These are phyloP conservation scores for Oreochromis grahami DNA, from an alignment of 2,797 vertebrate genomes.

Conservation along the genomic window DNA sequence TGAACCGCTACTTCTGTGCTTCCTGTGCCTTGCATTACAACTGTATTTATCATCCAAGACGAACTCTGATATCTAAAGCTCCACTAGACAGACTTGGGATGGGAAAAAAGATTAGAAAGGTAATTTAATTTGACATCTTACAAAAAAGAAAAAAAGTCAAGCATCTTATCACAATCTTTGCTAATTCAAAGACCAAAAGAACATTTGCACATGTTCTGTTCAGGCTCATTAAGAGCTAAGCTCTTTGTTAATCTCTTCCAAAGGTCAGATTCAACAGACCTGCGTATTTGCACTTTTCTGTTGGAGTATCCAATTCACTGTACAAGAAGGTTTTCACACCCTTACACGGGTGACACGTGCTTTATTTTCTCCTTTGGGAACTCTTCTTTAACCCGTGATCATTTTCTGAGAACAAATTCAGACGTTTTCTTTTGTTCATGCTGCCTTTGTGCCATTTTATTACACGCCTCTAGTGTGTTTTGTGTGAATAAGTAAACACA, in stretches of 20 bases:
- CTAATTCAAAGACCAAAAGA: conserved; percentile 4
- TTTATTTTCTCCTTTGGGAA: not conserved
- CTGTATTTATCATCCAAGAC: not conserved
- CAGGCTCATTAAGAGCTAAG: conserved; percentile 14
- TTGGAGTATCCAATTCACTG: not conserved
- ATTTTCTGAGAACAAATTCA: not conserved
- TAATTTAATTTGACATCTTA: not conserved
- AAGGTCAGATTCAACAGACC: conserved; percentile 41
- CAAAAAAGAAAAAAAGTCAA: not conserved
- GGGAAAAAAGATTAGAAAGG: not conserved
- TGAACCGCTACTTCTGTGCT: conserved; percentile 30
- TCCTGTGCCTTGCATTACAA: not conserved
- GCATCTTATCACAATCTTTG: not conserved
- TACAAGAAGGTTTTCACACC: not conserved
- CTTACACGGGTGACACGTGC: not conserved
- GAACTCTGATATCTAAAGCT: not conserved
- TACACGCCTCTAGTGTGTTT: not conserved
- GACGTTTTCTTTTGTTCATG: not conserved
- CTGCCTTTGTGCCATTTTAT: not conserved
- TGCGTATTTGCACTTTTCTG: conserved; percentile 1
- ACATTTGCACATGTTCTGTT: conserved; percentile 22
- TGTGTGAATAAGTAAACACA: not conserved
- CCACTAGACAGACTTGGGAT: not conserved
- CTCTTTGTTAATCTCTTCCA: conserved; percentile 20
- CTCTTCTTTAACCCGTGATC: not conserved